Base-by-base conservation (phyloP, 2,888 invertebrate species). In the Seira sanloemensis region DNA sequence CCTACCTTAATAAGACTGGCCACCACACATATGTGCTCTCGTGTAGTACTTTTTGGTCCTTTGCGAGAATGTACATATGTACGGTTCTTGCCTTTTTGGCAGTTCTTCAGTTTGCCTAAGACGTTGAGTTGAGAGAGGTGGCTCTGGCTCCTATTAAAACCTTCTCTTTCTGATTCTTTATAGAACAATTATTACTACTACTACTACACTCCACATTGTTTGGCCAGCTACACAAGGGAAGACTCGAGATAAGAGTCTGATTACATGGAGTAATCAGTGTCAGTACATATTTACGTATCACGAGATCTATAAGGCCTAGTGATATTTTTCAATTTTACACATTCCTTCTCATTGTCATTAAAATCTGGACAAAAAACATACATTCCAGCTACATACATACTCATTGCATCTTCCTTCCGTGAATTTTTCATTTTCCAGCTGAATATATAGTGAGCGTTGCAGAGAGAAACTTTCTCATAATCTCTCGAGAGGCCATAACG, bases 1-100 rank as follows among this genome's bases (percentile, higher is more conserved):
- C 79, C 79, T 79, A 66, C 79, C 66, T 79, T 78, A 73, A 79
- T 79, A 50, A 72, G 46, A 71, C 12, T 37, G 37, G 12, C 4
- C 37, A 37, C 37, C 4, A 37, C 12, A 37, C 5, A 37, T 37
- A 37, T 12, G 12, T 37, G 12, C 37, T 37, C 12, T 7, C 5
- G 37, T 12, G 12, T 37, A 37, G 37, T n/a, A n/a, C n/a, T n/a
- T n/a, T n/a, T n/a, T n/a, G n/a, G 37, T 4, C 37, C 37, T 37
- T 37, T 7, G 12, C 37, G 12, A 37, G 37, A 37, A n/a, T n/a
- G n/a, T 37, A 7, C 37, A 37, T 37, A 37, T 37, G 12, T 37
- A 37, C 12, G n/a, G n/a, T n/a, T n/a, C n/a, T 74, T 74, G 62
- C 65, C 1, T 66, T 65, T 75, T 66, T 75, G 75, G 74, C 62